These are phyloP conservation scores for Sciurus niger DNA, from an alignment of 2,113 vertebrate genomes.

Conservation along the genomic window DNA sequence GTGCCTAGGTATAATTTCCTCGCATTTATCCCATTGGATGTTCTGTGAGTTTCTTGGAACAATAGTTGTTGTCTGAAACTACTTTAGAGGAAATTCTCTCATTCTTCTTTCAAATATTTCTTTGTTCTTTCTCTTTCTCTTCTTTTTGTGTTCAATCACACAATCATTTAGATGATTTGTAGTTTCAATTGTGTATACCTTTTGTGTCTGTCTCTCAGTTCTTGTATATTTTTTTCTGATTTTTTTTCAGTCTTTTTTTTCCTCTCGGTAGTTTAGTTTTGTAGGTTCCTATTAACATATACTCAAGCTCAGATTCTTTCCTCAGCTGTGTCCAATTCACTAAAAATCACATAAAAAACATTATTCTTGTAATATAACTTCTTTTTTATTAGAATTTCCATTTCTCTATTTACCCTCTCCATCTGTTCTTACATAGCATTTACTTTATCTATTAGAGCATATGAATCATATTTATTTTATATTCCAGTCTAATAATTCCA, in stretches of 20 bases:
- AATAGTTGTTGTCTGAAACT: not conserved
- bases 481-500: not conserved
- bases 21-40: not conserved
- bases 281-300: no score
- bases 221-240: not conserved
- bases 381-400: no score
- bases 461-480: no score
- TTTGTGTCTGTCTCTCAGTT: not conserved
- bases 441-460: no score
- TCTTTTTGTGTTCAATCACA: not conserved
- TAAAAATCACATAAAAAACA: no score
- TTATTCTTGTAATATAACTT: no score
- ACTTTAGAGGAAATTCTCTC: not conserved
- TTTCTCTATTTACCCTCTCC: not conserved
- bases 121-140: not conserved
- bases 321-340: no score
- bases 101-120: not conserved
- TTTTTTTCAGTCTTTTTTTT: no score
- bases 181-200: no score
- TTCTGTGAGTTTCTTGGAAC: not conserved
- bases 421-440: not conserved
- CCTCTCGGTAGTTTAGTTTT: no score
- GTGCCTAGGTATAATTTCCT: not conserved
- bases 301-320: no score
- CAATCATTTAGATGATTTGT: no score